phyloP scores from a whole-genome alignment of 2,888 invertebrate genomes.

The Dicycla oo region DNA sequence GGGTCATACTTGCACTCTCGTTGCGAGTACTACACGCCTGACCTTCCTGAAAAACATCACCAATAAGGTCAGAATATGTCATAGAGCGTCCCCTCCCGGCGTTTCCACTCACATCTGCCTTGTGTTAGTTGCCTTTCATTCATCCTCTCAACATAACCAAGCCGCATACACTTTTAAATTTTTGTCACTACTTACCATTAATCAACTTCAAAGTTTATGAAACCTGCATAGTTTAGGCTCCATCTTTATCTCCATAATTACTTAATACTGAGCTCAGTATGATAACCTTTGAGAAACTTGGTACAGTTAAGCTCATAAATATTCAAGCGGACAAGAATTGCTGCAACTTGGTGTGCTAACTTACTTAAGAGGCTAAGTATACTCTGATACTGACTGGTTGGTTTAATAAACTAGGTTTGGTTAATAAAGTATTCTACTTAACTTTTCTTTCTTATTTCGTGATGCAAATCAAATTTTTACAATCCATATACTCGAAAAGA shows the following conservation, averaged over 20 bases:
- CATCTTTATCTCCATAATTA: background rate
- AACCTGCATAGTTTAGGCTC: background rate
- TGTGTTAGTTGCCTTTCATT: no score
- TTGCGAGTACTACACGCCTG: no score
- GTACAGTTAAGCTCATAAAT: slow-evolving; percentile 29
- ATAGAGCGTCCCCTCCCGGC: no score
- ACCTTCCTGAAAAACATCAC: no score
- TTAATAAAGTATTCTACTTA: no score
- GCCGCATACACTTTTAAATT: no score
- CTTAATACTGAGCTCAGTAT: slow-evolving; percentile 3
- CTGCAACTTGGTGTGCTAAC: slow-evolving; percentile 22
- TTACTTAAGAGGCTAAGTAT: slow-evolving; percentile 21
- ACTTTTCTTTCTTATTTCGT: no score
- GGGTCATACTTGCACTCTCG: no score
- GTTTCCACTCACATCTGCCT: no score
- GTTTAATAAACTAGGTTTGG: slow-evolving; percentile 6
- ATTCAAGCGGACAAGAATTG: slow-evolving; percentile 14
- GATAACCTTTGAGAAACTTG: slow-evolving; percentile 28
- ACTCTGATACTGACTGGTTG: background rate
- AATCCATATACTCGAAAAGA: no score
- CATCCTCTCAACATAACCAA: background rate
- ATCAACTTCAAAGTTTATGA: background rate
- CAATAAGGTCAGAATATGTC: no score
- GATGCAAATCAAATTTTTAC: no score
- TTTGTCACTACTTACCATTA: background rate